Evolutionary conservation across 2,888 invertebrate species (phyloP).

Genomic region (Thumatha senex): DNA sequence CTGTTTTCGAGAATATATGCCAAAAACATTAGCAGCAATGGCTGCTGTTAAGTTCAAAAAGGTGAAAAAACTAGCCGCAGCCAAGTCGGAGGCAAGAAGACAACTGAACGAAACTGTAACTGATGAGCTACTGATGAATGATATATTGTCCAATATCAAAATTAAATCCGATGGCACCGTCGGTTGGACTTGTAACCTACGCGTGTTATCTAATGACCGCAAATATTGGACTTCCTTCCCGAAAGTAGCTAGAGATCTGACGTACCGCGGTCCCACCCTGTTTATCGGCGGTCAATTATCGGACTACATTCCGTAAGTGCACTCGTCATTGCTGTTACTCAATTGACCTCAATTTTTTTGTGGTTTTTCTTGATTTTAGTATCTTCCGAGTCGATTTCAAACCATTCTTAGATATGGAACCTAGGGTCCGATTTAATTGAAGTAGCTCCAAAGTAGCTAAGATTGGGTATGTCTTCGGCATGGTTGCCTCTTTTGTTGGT

Average conservation of each 20-base stretch:
- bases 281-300: conserved; percentile 94
- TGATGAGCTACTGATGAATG: conserved; percentile 83
- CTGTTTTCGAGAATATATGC: conserved; percentile 78
- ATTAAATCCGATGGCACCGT: conserved; percentile 63
- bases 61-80: conserved; percentile 43
- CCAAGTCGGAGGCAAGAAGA: conserved; percentile 45
- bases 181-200: conserved; percentile 91
- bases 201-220: conserved; percentile 86
- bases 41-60: conserved; percentile 50
- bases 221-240: conserved; percentile 86
- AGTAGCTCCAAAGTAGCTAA: too few species aligned
- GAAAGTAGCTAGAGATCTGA: conserved; percentile 42
- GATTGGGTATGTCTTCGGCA: too few species aligned
- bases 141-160: conserved; percentile 76
- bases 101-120: conserved; percentile 43
- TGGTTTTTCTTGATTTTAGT: too few species aligned
- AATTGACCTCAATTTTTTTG: too few species aligned
- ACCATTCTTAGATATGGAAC: too few species aligned
- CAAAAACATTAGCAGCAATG: conserved; percentile 83
- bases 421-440: too few species aligned
- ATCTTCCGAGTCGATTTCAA: too few species aligned
- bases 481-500: too few species aligned
- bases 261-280: conserved; percentile 86
- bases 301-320: conserved; percentile 87
- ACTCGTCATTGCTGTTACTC: not conserved